These are phyloP conservation scores for Drosophila phalerata DNA, from an alignment of 2,888 invertebrate species.

Conservation along the genomic window DNA sequence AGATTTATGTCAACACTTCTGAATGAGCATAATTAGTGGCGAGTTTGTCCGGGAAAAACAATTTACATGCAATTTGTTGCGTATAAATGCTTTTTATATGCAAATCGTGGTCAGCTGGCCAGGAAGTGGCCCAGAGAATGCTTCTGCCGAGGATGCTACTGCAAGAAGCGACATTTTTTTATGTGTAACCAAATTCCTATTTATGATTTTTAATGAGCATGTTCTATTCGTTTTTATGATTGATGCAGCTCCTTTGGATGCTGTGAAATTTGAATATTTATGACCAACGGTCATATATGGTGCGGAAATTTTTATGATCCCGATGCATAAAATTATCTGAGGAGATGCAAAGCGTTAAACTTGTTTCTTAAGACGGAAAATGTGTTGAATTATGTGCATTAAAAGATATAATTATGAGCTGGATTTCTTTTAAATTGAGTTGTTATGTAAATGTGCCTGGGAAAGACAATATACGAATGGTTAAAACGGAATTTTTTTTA, in stretches of 20 bases:
- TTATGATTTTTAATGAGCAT: slow-evolving; percentile 74
- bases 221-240: slow-evolving; percentile 61
- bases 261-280: slow-evolving; percentile 83
- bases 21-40: slow-evolving; percentile 82
- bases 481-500: not conserved
- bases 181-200: slow-evolving; percentile 57
- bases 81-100: slow-evolving; percentile 82
- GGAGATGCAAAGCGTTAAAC: slow-evolving; percentile 48
- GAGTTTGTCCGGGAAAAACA: slow-evolving; percentile 65
- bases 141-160: slow-evolving; percentile 29
- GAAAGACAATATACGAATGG: slow-evolving; percentile 14
- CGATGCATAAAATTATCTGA: slow-evolving; percentile 62
- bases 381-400: slow-evolving; percentile 55
- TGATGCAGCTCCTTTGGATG: slow-evolving; percentile 70
- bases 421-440: slow-evolving; percentile 47
- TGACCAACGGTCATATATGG: slow-evolving; percentile 84
- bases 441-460: slow-evolving; percentile 66
- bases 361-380: slow-evolving; percentile 68
- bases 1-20: slow-evolving; percentile 81
- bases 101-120: slow-evolving; percentile 74
- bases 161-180: slow-evolving; percentile 33
- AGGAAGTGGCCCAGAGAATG: slow-evolving; percentile 46
- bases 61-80: slow-evolving; percentile 79
- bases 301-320: slow-evolving; percentile 83
- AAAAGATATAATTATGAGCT: slow-evolving; percentile 45